Evolutionary conservation across 2,113 vertebrate genomes (phyloP), one percentile per base, ranked within the genome.

Genomic region (Corythoichthys haematopterus): DNA sequence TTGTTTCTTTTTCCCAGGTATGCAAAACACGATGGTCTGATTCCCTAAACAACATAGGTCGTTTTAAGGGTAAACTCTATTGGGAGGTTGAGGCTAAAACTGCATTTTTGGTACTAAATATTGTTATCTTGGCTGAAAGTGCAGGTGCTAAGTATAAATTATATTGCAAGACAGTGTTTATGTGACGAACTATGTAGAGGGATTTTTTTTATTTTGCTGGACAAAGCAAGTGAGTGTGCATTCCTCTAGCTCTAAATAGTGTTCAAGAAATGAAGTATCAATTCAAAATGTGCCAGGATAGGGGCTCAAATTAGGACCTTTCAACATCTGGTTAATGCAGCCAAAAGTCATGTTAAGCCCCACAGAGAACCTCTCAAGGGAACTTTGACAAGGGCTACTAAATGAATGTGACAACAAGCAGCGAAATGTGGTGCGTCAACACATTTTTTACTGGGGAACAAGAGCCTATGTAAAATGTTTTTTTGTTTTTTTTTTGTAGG

Each of bases 341-440:
- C 75, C 77, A 76, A 70, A 80, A 80, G 77, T 68, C 57, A 66
- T 66, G 72, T 74, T 68, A 43, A 71, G 62, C 76, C 60, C 62
- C 16, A 12, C 73, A 63, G 79, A 86, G 77, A 65, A 37, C 63
- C 82, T 77, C 72, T 45, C 64, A 76, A 74, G 76, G 70, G 33
- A 74, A 78, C 65, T 68, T 61, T 65, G 71, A 82, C 73, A 63
- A 33, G 12, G 40, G 40, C 20, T 46, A 45, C 60, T 83, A 88
- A 87, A 86, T 79, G 85, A 84, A 80, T 79, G 35, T 85, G 85
- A 86, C 86, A 88, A 84, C 77, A 80, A 75, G 76, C 70, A 65
- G 76, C 68, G 45, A 62, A 78, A 78, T 64, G 69, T 70, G 63
- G 53, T 57, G 60, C 74, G 75, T 84, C 74, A 72, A 79, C 80